Conservation (phyloP, 2,113 vertebrate species). For the Nothocercus julius region DNA sequence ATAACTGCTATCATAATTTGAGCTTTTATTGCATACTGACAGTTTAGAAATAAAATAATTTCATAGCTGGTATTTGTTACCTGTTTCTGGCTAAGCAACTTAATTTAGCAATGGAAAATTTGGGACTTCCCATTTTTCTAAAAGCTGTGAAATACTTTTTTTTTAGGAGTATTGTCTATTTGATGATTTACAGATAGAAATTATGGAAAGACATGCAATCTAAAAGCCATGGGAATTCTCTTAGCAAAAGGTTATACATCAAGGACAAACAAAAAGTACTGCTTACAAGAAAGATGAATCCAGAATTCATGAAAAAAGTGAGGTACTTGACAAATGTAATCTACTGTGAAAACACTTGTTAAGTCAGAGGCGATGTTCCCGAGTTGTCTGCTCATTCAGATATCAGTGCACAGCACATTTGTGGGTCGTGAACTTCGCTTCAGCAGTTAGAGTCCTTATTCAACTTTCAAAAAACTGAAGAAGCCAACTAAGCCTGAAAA, state of each 20-base stretch:
- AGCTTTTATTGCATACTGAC: neutral
- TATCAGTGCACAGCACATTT: neutral
- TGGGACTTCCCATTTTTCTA: neutral
- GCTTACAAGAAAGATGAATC: neutral
- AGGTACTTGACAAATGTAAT: neutral
- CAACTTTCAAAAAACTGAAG: neutral
- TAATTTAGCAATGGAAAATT: neutral
- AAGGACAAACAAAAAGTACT: neutral
- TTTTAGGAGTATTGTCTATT: neutral
- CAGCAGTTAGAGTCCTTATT: neutral
- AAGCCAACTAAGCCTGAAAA: neutral
- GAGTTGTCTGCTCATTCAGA: neutral
- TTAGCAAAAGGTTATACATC: neutral
- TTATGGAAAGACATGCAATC: neutral
- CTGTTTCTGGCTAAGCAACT: neutral
- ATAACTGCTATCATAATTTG: neutral
- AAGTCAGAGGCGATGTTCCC: neutral
- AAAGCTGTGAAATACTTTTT: neutral
- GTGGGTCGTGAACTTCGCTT: neutral
- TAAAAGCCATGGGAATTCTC: neutral
- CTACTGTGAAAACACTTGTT: neutral
- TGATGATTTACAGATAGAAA: neutral
- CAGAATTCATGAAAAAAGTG: neutral
- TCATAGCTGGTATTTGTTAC: neutral
- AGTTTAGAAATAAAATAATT: neutral